phyloP scores from a whole-genome alignment of 2,113 vertebrate genomes.

The Oreochromis niloticus region DNA sequence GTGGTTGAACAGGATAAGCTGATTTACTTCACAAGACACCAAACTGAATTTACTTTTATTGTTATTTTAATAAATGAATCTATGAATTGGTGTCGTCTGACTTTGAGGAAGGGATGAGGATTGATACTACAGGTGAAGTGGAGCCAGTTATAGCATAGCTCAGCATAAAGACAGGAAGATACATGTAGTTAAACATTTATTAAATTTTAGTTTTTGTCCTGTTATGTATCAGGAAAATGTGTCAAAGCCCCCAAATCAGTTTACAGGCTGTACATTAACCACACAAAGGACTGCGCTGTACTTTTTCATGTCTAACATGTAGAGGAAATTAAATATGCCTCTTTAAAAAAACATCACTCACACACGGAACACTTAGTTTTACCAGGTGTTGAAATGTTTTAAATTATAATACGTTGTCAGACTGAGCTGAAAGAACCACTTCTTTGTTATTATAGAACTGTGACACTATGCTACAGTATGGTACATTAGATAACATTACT shows the following conservation, averaged over 20 bases:
- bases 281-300: background rate
- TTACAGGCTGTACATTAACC: background rate
- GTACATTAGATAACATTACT: background rate
- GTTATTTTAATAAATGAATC: background rate
- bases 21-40: background rate
- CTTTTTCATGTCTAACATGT: background rate
- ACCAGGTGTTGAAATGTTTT: background rate
- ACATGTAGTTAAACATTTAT: background rate
- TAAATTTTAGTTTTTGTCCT: background rate
- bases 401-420: background rate
- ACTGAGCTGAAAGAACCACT: background rate
- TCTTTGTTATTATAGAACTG: background rate
- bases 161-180: background rate
- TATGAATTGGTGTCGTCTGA: background rate
- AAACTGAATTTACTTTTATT: background rate
- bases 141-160: background rate
- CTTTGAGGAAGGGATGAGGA: background rate
- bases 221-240: background rate
- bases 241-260: background rate
- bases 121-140: background rate
- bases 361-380: background rate
- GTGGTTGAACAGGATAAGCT: background rate
- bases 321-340: background rate
- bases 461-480: background rate
- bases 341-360: background rate